Base-by-base conservation (phyloP, 2,113 vertebrate species). In the Willisornis vidua region DNA sequence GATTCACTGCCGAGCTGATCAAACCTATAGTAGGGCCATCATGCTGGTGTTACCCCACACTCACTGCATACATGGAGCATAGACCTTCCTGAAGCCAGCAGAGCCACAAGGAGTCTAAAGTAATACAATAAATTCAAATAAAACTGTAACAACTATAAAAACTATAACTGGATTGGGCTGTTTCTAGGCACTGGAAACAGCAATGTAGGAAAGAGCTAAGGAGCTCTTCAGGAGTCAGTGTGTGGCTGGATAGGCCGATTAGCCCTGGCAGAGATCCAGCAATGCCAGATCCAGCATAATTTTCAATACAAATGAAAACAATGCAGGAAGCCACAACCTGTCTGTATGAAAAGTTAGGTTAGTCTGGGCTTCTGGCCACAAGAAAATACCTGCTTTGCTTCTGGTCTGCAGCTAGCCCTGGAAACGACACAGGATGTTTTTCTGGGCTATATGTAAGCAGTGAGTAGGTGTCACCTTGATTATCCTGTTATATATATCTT, bases 231-330 rank as follows among this genome's bases (percentile, higher is more conserved):
- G 84, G 77, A 84, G 71, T 43, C 62, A 62, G 66, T 2, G 0
- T 79, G 62, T 54, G 54, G 48, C 86, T 91, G 61, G 59, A 57
- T 20, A 39, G 74, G 72, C n/a, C 14, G 4, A 19, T 84, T 77
- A 88, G 65, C 65, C 43, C 55, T 51, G 80, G 77, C 89, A 78
- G 48, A 81, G 61, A 52, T 78, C 77, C 77, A 63, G 61, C 0
- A 7, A 37, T 63, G 77, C 85, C 87, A 89, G 80, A 59, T 61
- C 84, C 85, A 95, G 85, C 1, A 3, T 58, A 49, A 81, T 93
- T 93, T 94, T 93, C 90, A 41, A 9, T 70, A 66, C 24, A 93
- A 94, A 94, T 87, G 85, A 85, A 74, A 94, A 84, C 61, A 82
- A 75, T 46, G 82, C 94, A 90, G 93, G 92, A 96, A 96, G 70